Evolutionary conservation across 2,888 invertebrate species (phyloP), one percentile per base, ranked within the genome.

Genomic region (Clivina fossor): DNA sequence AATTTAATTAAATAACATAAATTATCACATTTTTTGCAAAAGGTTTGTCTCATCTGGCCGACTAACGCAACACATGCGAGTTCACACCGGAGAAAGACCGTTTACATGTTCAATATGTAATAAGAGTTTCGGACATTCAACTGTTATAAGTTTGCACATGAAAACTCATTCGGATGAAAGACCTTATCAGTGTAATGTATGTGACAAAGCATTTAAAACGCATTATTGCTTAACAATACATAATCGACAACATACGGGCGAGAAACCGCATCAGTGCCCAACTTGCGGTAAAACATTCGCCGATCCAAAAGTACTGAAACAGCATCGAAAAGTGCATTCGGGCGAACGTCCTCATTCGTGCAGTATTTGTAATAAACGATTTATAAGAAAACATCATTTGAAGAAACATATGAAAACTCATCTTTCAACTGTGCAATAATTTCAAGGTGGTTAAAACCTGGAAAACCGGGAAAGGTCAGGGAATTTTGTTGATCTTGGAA

Each of bases 11-110:
- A 13, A n/a, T 4, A 18, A 5, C 33, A 26, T 20, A 35, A 24
- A 40, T 15, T 35, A 48, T 1, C 20, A 47, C 24, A 44, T 30
- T 9, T 16, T 4, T 19, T 37, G 9, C 9, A 22, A 9, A 11
- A 69, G 68, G 20, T 69, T 69, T 61, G 64, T 68, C n/a, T 68
- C 68, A 7, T 65, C 63, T 47, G 65, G 67, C 44, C 61, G 64
- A 44, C 56, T 70, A 20, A 65, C 65, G n/a, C 62, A 64, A 4
- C 70, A 70, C 58, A 61, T 58, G 54, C 59, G 68, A 33, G 60
- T 63, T 3, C 69, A 69, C 49, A 65, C 68, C 4, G 65, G 66
- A 18, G 68, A 69, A 58, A 58, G 64, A 16, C 69, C 68, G 8
- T 69, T 65, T 54, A 26, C 53, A 19, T 69, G 69, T 56, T 60